Evolutionary conservation across 2,888 invertebrate species (phyloP).

Genomic region (Phorcus lineatus): DNA sequence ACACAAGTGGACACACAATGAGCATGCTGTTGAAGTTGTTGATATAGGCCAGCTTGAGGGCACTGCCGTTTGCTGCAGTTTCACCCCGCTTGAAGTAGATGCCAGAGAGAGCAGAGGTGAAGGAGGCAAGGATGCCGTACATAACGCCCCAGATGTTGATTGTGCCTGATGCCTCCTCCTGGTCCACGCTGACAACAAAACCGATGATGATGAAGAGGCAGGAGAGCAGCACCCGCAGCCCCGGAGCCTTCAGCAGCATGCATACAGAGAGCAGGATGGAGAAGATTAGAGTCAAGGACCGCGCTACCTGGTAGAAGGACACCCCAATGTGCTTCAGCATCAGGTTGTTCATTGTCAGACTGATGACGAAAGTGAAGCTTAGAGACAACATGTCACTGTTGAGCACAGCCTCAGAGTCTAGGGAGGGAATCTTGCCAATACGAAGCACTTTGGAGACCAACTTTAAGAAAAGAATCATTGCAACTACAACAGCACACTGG

Average conservation of each 20-base stretch:
- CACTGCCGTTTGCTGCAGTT: constrained; percentile 59
- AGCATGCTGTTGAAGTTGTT: constrained; percentile 70
- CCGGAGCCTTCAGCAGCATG: constrained; percentile 63
- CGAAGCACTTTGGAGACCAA: constrained; percentile 25
- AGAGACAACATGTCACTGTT: constrained; percentile 62
- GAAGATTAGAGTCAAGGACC: constrained; percentile 74
- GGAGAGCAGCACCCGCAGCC: constrained; percentile 58
- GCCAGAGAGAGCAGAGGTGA: constrained; percentile 72
- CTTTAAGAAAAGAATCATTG: constrained; percentile 44
- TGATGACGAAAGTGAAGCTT: constrained; percentile 66
- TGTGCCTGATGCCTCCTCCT: constrained; percentile 70
- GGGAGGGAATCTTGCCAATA: constrained; percentile 43
- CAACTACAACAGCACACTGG: constrained; percentile 68
- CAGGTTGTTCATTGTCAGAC: constrained; percentile 73
- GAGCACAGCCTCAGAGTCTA: constrained; percentile 46
- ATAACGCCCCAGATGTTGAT: constrained; percentile 70
- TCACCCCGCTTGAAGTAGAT: constrained; percentile 72
- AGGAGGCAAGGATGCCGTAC: constrained; percentile 72
- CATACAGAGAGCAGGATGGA: constrained; percentile 69
- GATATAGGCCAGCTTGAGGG: constrained; percentile 69
- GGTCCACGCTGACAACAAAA: constrained; percentile 72
- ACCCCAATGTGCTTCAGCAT: constrained; percentile 74
- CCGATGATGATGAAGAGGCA: constrained; percentile 70
- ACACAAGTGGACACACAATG: constrained; percentile 67
- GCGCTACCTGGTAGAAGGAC: constrained; percentile 74